Evolutionary conservation across 2,888 invertebrate genomes (phyloP).

Genomic region (Trichacis sp.): DNA sequence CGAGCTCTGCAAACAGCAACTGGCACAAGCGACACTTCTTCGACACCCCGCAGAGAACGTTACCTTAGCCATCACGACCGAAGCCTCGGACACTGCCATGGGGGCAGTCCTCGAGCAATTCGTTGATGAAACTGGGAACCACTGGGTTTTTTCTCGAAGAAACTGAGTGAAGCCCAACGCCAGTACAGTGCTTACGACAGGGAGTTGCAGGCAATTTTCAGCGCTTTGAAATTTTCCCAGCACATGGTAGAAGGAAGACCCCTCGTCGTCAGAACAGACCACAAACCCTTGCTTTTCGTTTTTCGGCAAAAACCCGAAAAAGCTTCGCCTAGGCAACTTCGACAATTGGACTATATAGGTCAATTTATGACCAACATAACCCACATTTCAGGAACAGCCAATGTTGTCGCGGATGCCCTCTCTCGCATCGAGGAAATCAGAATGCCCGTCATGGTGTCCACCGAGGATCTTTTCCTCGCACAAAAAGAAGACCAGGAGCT

Average conservation of each 20-base stretch:
- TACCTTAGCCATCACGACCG: conserved; percentile 22
- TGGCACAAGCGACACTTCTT: conserved; percentile 23
- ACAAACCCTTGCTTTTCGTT: too few species aligned
- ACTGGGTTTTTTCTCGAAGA: conserved; percentile 49
- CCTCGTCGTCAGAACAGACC: conserved; percentile 12
- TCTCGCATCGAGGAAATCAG: conserved; percentile 7
- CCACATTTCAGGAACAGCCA: conserved; percentile 19
- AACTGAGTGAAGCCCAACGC: conserved; percentile 43
- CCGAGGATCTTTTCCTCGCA: background rate
- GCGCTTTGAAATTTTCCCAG: conserved; percentile 41
- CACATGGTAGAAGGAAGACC: conserved; percentile 40
- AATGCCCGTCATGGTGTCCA: background rate
- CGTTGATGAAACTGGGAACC: conserved; percentile 38
- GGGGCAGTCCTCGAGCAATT: conserved; percentile 49
- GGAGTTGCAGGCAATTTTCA: conserved; percentile 49
- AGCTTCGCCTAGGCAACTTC: conserved; percentile 22
- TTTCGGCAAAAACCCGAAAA: conserved; percentile 4
- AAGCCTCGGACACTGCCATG: conserved; percentile 44
- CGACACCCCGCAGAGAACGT: conserved; percentile 17
- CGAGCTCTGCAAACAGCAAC: conserved; percentile 15
- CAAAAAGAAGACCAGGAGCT: conserved; percentile 10
- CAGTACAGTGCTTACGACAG: conserved; percentile 50
- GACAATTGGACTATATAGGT: conserved; percentile 24
- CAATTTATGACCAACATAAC: conserved; percentile 29
- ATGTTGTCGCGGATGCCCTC: conserved; percentile 22